These are phyloP conservation scores for Idris sp. DNA, from an alignment of 1,140 invertebrate species.

Conservation along the genomic window DNA sequence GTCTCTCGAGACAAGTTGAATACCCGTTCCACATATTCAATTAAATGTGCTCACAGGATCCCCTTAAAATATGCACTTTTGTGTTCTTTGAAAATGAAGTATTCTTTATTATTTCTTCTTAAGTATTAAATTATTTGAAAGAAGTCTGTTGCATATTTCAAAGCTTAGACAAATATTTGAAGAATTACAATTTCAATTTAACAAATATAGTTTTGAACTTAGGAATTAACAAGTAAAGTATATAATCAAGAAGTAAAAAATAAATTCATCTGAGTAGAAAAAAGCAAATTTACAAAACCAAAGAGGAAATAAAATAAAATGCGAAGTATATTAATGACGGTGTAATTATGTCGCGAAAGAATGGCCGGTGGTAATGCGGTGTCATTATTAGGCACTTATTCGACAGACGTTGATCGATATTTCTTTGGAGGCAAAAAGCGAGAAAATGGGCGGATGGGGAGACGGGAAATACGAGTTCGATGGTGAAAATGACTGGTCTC, in stretches of 20 bases:
- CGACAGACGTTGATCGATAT: slow-evolving; percentile 62
- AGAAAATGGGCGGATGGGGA: slow-evolving; percentile 53
- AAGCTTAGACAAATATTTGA: too few relatives aligned
- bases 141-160: too few relatives aligned
- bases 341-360: slow-evolving; percentile 61
- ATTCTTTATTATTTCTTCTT: too few relatives aligned
- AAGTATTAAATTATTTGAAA: too few relatives aligned
- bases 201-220: too few relatives aligned
- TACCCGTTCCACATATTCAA: slow-evolving; percentile 31
- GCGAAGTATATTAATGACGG: slow-evolving; percentile 41
- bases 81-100: slow-evolving; percentile 22
- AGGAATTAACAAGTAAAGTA: too few relatives aligned
- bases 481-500: slow-evolving; percentile 60
- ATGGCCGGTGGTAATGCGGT: slow-evolving; percentile 49
- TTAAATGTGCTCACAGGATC: slow-evolving; percentile 28
- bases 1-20: slow-evolving; percentile 31
- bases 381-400: slow-evolving; percentile 60
- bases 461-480: slow-evolving; percentile 60
- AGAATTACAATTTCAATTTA: too few relatives aligned
- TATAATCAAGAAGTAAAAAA: too few relatives aligned
- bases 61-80: slow-evolving; percentile 6
- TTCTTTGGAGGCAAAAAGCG: slow-evolving; percentile 50
- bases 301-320: too few relatives aligned
- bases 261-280: too few relatives aligned
- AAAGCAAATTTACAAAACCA: too few relatives aligned